Evolutionary conservation across 2,113 vertebrate genomes (phyloP).

Genomic region (Oplegnathus fasciatus): DNA sequence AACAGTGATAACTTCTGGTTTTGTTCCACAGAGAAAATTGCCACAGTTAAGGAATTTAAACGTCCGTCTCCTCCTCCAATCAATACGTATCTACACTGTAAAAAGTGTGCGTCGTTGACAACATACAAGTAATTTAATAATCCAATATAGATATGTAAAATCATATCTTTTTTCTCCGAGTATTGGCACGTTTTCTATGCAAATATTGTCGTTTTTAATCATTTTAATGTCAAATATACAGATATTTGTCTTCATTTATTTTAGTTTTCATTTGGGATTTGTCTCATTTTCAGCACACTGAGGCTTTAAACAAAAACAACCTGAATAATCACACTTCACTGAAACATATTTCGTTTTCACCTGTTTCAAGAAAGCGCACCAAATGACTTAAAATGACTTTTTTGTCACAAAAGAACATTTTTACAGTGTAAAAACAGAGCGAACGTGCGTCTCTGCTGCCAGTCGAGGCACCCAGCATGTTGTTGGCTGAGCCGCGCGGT

Average conservation of each 20-base stretch:
- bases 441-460: constrained; percentile 81
- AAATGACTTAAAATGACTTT: neutral
- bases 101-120: neutral
- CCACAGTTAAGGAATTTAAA: constrained; percentile 37
- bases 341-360: neutral
- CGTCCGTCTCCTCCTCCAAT: constrained; percentile 20
- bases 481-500: constrained; percentile 86
- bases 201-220: neutral
- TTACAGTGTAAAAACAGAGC: constrained; percentile 60
- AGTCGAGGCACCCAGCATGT: constrained; percentile 74
- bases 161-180: neutral
- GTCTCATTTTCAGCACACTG: neutral
- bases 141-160: neutral
- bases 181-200: neutral
- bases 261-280: neutral
- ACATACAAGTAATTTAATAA: neutral
- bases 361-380: neutral
- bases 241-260: neutral
- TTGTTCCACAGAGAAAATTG: constrained; percentile 14
- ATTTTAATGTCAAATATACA: neutral
- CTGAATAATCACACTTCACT: neutral
- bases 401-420: neutral
- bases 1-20: constrained; percentile 17
- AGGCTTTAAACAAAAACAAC: neutral
- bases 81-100: constrained; percentile 35